Conservation (phyloP, 2,113 vertebrate genomes). For the Micromys minutus region DNA sequence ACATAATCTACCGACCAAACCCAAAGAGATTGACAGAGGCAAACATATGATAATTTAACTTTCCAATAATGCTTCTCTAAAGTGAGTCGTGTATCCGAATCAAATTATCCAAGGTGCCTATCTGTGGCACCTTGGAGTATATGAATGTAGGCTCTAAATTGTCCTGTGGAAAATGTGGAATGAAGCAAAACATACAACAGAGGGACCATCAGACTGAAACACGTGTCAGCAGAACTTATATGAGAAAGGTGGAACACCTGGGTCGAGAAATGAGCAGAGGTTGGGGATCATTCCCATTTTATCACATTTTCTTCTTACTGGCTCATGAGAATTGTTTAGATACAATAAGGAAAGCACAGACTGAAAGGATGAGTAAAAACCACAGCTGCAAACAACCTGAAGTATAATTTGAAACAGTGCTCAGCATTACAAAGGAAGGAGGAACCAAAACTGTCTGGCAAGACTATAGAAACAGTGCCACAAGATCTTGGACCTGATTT, state of each 20-base stretch:
- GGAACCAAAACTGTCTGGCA: constrained; percentile 2
- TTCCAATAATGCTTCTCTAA: constrained; percentile 48
- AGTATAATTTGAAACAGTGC: background rate
- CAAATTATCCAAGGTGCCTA: background rate
- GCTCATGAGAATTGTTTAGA: background rate
- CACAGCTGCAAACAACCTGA: background rate
- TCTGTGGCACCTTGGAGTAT: background rate
- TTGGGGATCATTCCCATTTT: background rate
- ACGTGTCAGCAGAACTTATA: background rate
- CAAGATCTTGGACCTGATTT: background rate
- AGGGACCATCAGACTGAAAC: background rate
- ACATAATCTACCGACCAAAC: constrained; percentile 6
- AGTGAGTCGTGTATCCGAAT: constrained; percentile 25
- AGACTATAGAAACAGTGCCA: background rate
- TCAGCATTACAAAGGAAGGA: background rate
- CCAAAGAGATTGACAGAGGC: background rate
- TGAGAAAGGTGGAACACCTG: background rate
- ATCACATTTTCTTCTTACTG: background rate
- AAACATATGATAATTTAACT: constrained; percentile 5
- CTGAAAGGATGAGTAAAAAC: constrained; percentile 7
- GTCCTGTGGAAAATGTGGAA: background rate
- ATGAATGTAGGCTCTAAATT: background rate
- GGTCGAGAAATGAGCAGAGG: constrained; percentile 6
- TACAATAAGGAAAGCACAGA: background rate
- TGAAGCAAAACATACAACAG: background rate